Base-by-base conservation (phyloP, 1,140 invertebrate genomes). In the Bombus terrestris region DNA sequence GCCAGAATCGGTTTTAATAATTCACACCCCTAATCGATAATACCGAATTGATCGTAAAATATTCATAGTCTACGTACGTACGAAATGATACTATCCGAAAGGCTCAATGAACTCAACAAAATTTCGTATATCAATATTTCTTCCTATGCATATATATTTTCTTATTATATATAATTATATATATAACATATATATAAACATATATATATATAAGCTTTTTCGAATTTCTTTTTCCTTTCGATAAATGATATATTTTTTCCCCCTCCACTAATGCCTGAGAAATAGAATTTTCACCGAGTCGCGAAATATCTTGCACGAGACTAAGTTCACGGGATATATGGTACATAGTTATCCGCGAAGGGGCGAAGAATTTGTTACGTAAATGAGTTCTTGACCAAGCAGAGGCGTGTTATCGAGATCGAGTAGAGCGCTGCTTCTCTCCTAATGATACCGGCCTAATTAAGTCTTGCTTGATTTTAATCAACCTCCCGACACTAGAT, bases 381-480 rank as follows among this genome's bases (percentile, higher is more conserved):
- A 83, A 83, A 83, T 78, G 82, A 83, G 82, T 78, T 78, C 62
- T 83, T 83, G 82, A 83, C 43, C 74, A 66, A 53, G 82, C 64
- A 32, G 37, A 78, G 74, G n/a, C 64, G 64, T 47, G 82, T 83
- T 83, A 83, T 83, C 74, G 82, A 78, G 74, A 83, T 83, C 64
- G 62, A 68, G 74, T 78, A 83, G 75, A 22, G 82, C 25, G 35
- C 32, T 74, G 35, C 74, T 83, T 41, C 75, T 83, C 64, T 35
- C 74, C 82, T 83, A 83, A 83, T 83, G 82, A 83, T 68, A 64
- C 64, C 82, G 82, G 62, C 59, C 74, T 83, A 83, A 83, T 83
- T 83, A 83, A 83, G 64, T 78, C 82, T 83, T 57, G 74, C 43
- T 57, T 83, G 82, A 83, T 83, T 83, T 83, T 83, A 83, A 83